Conservation (phyloP, 1,140 invertebrate species). For the Drosophila ambigua region DNA sequence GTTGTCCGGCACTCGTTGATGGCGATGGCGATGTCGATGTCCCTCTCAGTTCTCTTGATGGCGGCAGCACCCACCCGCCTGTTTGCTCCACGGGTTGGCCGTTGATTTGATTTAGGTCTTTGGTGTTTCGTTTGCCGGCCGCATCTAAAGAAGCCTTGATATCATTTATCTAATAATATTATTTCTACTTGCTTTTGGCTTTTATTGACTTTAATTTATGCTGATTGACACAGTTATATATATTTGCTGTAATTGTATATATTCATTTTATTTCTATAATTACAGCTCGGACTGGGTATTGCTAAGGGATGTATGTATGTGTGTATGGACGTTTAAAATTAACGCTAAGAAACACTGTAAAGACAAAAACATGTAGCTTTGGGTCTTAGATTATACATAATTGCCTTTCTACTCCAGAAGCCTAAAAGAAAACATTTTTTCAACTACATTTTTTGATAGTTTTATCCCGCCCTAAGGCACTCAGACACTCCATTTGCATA, state of each 20-base stretch:
- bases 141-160: conserved; percentile 63
- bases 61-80: background rate
- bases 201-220: conserved; percentile 50
- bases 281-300: no score
- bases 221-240: conserved; percentile 27
- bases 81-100: conserved; percentile 27
- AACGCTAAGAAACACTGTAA: no score
- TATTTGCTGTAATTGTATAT: background rate
- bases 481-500: conserved; percentile 7
- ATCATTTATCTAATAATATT: conserved; percentile 73
- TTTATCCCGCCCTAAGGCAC: background rate
- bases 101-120: conserved; percentile 67
- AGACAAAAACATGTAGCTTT: no score
- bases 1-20: conserved; percentile 31
- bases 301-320: no score
- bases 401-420: no score
- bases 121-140: conserved; percentile 22
- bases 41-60: conserved; percentile 21
- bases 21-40: conserved; percentile 40
- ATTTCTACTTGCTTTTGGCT: conserved; percentile 27
- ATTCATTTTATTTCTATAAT: no score
- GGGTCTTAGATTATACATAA: no score
- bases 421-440: background rate
- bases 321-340: no score
- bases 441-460: background rate